Evolutionary conservation across 92 coral and sea anemone genomes (phyloP).

Genomic region (Plumapathes pennacea): DNA sequence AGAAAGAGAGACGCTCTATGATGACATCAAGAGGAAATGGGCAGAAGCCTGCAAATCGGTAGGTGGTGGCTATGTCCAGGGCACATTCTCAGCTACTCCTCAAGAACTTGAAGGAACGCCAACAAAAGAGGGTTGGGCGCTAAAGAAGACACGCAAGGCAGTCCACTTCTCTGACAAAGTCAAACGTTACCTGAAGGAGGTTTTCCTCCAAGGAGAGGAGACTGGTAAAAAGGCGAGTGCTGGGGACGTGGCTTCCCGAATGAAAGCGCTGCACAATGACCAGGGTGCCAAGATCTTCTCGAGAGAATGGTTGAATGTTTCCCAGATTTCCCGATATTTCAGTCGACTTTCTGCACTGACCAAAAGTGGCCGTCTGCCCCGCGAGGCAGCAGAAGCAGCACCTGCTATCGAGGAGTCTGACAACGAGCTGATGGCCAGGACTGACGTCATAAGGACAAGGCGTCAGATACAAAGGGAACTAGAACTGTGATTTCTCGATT

Average conservation of each 20-base stretch:
- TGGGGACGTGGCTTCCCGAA: conserved; percentile 22
- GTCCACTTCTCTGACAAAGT: conserved; percentile 29
- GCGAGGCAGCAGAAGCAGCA: conserved; percentile 18
- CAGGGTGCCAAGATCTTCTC: conserved; percentile 13
- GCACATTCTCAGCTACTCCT: no score
- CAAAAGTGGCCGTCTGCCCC: conserved; percentile 16
- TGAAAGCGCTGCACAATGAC: conserved; percentile 16
- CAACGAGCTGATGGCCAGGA: no score
- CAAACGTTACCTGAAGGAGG: conserved; percentile 26
- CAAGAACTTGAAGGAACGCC: not conserved
- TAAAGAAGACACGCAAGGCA: conserved; percentile 2
- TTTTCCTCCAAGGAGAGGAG: conserved; percentile 43
- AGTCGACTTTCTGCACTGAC: conserved; percentile 30
- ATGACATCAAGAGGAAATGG: conserved; percentile 36
- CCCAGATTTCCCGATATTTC: conserved; percentile 40
- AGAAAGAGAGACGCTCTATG: conserved; percentile 46
- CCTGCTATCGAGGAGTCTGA: conserved; percentile 6
- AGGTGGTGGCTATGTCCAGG: no score
- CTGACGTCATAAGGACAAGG: no score
- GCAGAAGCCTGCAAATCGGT: conserved; percentile 36
- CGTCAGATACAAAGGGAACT: no score
- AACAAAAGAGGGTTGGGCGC: conserved; percentile 22
- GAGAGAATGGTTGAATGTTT: conserved; percentile 36
- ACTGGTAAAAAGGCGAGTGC: conserved; percentile 46
- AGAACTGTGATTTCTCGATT: no score